Evolutionary conservation across 2,888 invertebrate genomes (phyloP), one percentile per base, ranked within the genome.

Genomic region (Lymantria monacha): DNA sequence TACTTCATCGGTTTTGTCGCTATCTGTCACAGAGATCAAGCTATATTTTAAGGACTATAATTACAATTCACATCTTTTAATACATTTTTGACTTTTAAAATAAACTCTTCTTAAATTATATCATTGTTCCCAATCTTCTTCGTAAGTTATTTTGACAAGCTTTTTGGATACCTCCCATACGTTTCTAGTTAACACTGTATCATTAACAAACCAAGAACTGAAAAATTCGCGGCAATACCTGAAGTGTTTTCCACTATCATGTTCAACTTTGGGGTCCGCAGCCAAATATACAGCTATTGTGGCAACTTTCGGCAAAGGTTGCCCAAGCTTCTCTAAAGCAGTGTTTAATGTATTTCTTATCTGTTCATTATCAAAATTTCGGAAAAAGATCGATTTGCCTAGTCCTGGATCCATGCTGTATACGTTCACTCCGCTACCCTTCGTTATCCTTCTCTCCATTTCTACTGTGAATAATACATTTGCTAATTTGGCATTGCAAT

Each of bases 341-440:
- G 49, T 38, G 53, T 77, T 81, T 0, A 85, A 51, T 5, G 73
- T 40, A 7, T 53, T 61, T 46, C 65, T 75, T 43, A 76, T 55
- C 5, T 60, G 43, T 0, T 66, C 58, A 41, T 62, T 74, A 0
- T 76, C 70, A 1, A 66, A 69, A 55, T 83, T 94, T 45, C 95
- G 92, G 93, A 96, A 96, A 49, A 96, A 96, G 30, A 95, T 94
- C 0, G 95, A 94, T 72, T 95, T 95, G 43, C 95, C 94, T 83
- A 96, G 91, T 8, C 97, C 97, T 0, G 97, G 97, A 86, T 97
- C 97, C 69, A 97, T 90, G 65, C 95, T 96, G 77, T 96, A 96
- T 0, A 94, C 94, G 0, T 94, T 95, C 0, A 97, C 94, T 10
- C 94, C 94, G 30, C 93, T 75, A 0, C 72, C 77, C n/a, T n/a